Base-by-base conservation (phyloP, 2,113 vertebrate species). In the Carollia perspicillata region DNA sequence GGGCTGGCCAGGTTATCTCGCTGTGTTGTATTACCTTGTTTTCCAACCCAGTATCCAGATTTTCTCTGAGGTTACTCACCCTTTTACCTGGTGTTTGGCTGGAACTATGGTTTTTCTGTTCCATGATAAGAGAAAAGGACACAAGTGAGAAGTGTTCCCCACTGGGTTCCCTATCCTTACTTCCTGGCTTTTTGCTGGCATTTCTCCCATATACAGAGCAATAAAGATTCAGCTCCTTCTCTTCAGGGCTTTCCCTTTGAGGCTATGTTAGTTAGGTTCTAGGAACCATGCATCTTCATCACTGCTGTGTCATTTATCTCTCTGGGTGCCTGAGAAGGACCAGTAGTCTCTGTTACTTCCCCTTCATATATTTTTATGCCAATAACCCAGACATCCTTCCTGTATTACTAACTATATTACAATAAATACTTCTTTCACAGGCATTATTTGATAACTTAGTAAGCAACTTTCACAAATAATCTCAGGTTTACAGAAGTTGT, bases 401-500 rank as follows among this genome's bases (percentile, higher is more conserved):
- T 16, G 47, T 42, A 95, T 51, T 42, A 37, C 58, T 4, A 37
- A n/a, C 22, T 22, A 8, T n/a, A 30, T 40, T 6, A 18, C 9
- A 75, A 37, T 37, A 37, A 35, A 65, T 37, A 4, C 4, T 17
- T 51, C 23, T 84, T 63, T 63, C 18, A 11, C 28, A 71, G 75
- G 26, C 17, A 1, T 47, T 49, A 86, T 65, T 75, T 18, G n/a
- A 72, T 49, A 28, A 23, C 58, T 86, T 49, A 66, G 4, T 77
- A 26, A 80, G 42, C 44, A 40, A 69, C 71, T 83, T 94, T 78
- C 14, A 60, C 60, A 92, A 30, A 51, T 14, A 13, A 92, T 47
- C 88, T 97, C 40, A 8, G 37, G 28, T 89, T 95, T 66, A 83
- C 83, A 72, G 96, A 95, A 55, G 22, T 47, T 53, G 78, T 97